Evolutionary conservation across 2,888 invertebrate genomes (phyloP).

Genomic region (Hyposoter didymator): DNA sequence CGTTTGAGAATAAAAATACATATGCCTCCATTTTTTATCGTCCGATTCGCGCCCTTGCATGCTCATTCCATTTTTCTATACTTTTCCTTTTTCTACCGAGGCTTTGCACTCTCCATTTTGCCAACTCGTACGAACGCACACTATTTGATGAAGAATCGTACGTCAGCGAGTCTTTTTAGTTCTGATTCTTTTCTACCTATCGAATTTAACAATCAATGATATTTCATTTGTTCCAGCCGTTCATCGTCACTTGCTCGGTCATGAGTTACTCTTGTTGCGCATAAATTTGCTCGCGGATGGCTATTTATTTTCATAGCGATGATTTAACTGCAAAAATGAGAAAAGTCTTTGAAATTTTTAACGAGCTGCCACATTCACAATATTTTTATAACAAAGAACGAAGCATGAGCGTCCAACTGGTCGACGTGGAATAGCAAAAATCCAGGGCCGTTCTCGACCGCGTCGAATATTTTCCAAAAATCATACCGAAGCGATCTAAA

Average conservation of each 20-base stretch:
- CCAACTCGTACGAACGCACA: not conserved
- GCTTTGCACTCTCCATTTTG: not conserved
- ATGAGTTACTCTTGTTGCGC: not conserved
- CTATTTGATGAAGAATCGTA: not conserved
- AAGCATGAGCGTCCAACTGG: not conserved
- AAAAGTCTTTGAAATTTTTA: not conserved
- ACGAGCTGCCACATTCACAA: slow-evolving; percentile 1
- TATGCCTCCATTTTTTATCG: not conserved
- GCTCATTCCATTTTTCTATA: slow-evolving; percentile 3
- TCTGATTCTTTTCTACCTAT: not conserved
- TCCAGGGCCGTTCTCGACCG: not conserved
- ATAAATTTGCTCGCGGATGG: not conserved
- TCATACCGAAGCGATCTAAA: not conserved
- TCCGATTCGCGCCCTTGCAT: slow-evolving; percentile 1
- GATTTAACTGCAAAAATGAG: slow-evolving; percentile 2
- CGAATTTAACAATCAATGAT: slow-evolving; percentile 2
- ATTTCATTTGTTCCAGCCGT: not conserved
- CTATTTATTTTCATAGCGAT: not conserved
- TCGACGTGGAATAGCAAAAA: not conserved
- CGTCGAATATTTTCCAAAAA: not conserved
- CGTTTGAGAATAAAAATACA: not conserved
- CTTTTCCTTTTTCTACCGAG: not conserved
- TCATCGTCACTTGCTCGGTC: not conserved
- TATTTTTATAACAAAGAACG: not conserved
- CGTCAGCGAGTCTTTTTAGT: not conserved